Conservation (phyloP, 2,888 invertebrate genomes). For the Odontocolon sp. region DNA sequence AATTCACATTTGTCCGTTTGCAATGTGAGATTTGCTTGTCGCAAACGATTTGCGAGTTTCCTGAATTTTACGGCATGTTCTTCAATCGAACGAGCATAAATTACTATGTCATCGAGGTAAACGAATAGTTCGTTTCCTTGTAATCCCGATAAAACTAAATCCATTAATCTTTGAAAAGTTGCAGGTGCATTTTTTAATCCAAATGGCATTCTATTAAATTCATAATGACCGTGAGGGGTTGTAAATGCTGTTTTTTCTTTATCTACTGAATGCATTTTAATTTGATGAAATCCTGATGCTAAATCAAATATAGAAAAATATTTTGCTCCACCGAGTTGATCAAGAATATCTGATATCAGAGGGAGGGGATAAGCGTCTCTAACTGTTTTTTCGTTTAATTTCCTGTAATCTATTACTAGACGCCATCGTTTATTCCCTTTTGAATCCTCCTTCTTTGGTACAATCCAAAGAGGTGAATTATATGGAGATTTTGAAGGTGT, state of each 20-base stretch:
- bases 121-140: constrained; percentile 9
- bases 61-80: constrained; percentile 24
- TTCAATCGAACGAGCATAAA: constrained; percentile 21
- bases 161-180: background rate
- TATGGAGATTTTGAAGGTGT: background rate
- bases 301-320: background rate
- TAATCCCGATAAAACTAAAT: background rate
- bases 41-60: background rate
- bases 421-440: background rate
- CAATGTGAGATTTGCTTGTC: background rate
- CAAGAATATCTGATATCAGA: background rate
- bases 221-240: background rate
- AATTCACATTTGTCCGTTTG: background rate
- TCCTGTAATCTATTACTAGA: background rate
- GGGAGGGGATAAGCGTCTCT: background rate
- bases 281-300: constrained; percentile 25
- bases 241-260: background rate
- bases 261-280: background rate
- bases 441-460: background rate
- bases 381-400: background rate
- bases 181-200: background rate
- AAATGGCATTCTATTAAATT: background rate
- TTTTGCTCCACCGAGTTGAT: background rate
- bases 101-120: constrained; percentile 43
- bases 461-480: background rate